Evolutionary conservation across 2,888 invertebrate genomes (phyloP), one percentile per base, ranked within the genome.

Genomic region (Ceriagrion tenellum): DNA sequence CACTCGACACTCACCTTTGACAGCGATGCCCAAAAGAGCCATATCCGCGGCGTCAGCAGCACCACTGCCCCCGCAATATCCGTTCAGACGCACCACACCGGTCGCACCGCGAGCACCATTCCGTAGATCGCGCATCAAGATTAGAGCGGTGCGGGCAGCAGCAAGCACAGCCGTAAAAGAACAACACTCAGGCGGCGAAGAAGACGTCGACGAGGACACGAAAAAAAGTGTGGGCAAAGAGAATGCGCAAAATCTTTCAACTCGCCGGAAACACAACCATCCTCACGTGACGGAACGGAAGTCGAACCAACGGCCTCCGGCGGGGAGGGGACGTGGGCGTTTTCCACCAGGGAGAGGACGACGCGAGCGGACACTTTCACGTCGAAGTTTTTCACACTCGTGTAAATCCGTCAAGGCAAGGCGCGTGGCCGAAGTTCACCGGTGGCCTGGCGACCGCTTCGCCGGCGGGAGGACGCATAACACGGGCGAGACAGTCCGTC

Each of bases 61-160:
- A 23, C 23, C 63, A 63, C 40, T 26, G 35, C 47, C 47, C 6
- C 63, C 59, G 10, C 69, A 35, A 55, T 74, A 93, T 69, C n/a
- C 93, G 47, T 74, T 47, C 93, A 93, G 93, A 47, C 93, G 93
- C 93, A 93, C 93, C 47, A 93, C 69, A 47, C 93, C 69, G 35
- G 30, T 13, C 35, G 81, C 81, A 69, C n/a, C 55, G 18, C 93
- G 47, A 63, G 69, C 74, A 63, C 93, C 74, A 74, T 74, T 74
- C 93, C 93, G 63, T 69, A 55, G 40, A 12, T 93, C 93, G 47
- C 93, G 93, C 93, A 93, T 93, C 93, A 63, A 93, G 93, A 93
- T 26, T 69, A 47, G 69, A 47, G 26, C 69, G n/a, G 55, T 20
- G 81, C 10, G 35, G 35, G 69, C 23, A 59, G 59, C 59, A 20